Evolutionary conservation across 2,888 invertebrate species (phyloP), one percentile per base, ranked within the genome.

Genomic region (Endomychus coccineus): DNA sequence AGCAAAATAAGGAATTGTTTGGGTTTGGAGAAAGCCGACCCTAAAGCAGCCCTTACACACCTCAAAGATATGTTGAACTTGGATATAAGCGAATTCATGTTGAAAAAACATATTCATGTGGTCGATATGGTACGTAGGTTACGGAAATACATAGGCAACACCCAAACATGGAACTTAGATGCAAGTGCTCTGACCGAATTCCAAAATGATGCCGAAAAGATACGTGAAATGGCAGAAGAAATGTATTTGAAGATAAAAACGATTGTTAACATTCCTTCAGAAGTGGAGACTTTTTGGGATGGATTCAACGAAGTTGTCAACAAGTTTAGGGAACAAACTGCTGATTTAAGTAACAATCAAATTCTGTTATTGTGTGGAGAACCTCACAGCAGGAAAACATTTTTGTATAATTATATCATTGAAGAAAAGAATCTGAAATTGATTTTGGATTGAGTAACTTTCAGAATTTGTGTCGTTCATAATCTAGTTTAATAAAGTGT

Each of bases 71-170:
- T 72, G 49, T 52, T 70, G 58, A 71, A 71, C 4, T 55, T 83
- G 40, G 66, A 77, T 3, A 58, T 83, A 13, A 80, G 79, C 42
- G 77, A 80, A 1, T 62, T 87, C 13, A 86, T 87, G 82, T 62
- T 91, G 24, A 74, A 85, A 36, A 88, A 88, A 49, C 84, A 88
- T 67, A 81, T 87, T 0, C 77, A 80, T 27, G 75, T 83, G 47
- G 73, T 89, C 27, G 81, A 85, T 54, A 87, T 86, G 1, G 74
- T 88, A 33, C 80, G 82, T 51, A 48, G 83, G 40, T 69, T 86
- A 62, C 71, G 83, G 10, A 75, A 78, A 27, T 90, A 89, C 61
- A 78, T 87, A 21, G 89, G 89, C 4, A 88, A 88, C 62, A 67
- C 79, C 2, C 72, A 75, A 3, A 74, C 78, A 10, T 88, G 88